Percentiles rank a stretch among this genome's conserved stretches.
Evolutionary conservation across 2,113 vertebrate species (phyloP).

Genomic region (Takifugu flavidus): DNA sequence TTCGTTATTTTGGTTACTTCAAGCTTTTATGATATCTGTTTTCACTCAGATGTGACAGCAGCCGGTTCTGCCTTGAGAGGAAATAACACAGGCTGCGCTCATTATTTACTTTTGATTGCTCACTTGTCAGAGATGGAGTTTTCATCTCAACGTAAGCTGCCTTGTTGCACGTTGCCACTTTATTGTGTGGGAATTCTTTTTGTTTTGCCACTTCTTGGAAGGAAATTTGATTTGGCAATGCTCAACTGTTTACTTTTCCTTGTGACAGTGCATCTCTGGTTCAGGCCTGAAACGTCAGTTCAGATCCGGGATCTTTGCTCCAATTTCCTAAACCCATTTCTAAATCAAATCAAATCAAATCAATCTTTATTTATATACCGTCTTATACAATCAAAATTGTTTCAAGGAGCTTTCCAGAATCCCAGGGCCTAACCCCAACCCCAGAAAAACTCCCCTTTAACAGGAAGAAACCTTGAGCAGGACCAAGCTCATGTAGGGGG

Average conservation of each 20-base stretch:
- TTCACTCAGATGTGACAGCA: no score
- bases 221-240: slow-evolving; percentile 30
- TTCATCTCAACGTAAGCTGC: neutral
- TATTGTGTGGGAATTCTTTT: slow-evolving; percentile 46
- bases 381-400: no score
- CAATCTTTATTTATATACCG: no score
- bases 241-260: slow-evolving; percentile 1
- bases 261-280: neutral
- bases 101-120: slow-evolving; percentile 50
- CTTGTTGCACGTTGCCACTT: slow-evolving; percentile 29
- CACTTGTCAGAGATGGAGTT: slow-evolving; percentile 17
- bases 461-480: no score
- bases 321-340: no score
- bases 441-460: neutral
- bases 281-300: neutral
- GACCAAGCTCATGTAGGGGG: no score
- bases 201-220: slow-evolving; percentile 5
- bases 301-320: neutral
- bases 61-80: no score
- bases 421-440: no score
- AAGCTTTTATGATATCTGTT: neutral
- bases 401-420: no score
- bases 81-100: slow-evolving; percentile 24
- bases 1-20: slow-evolving; percentile 29
- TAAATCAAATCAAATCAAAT: no score